Percentiles rank a stretch among this genome's conserved stretches.
Evolutionary conservation across 2,113 vertebrate genomes (phyloP).

Genomic region (Bubalus kerabau): DNA sequence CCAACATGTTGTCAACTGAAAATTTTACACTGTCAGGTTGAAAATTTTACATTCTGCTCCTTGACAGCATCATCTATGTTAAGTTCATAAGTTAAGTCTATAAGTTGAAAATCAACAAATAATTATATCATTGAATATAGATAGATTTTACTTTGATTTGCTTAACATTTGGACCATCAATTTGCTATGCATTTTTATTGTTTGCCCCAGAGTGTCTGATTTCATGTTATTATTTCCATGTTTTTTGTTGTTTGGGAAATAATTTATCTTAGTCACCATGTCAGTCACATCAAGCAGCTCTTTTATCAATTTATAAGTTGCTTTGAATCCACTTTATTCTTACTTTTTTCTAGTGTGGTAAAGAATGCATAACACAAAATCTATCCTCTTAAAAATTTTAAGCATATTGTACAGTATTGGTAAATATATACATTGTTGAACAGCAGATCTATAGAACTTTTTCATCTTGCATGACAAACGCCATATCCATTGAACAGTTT

Average conservation of each 20-base stretch:
- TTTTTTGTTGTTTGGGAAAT: neutral
- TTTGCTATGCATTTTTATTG: neutral
- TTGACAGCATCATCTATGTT: neutral
- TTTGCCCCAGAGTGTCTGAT: neutral
- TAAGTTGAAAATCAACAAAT: neutral
- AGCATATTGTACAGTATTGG: neutral
- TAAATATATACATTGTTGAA: neutral
- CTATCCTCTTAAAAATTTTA: neutral
- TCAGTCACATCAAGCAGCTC: neutral
- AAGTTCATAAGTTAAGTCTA: neutral
- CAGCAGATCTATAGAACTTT: neutral
- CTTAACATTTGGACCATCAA: neutral
- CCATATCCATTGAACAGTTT: neutral
- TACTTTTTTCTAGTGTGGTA: neutral
- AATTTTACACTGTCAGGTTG: neutral
- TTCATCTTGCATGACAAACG: neutral
- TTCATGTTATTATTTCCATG: neutral
- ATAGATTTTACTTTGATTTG: neutral
- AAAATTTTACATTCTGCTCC: neutral
- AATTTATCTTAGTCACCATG: neutral
- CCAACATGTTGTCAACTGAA: neutral
- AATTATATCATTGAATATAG: neutral
- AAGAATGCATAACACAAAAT: neutral
- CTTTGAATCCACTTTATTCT: neutral
- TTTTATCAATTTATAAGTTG: neutral